Conservation (phyloP, 2,797 vertebrate species). For the Lutjanus campechanus region DNA sequence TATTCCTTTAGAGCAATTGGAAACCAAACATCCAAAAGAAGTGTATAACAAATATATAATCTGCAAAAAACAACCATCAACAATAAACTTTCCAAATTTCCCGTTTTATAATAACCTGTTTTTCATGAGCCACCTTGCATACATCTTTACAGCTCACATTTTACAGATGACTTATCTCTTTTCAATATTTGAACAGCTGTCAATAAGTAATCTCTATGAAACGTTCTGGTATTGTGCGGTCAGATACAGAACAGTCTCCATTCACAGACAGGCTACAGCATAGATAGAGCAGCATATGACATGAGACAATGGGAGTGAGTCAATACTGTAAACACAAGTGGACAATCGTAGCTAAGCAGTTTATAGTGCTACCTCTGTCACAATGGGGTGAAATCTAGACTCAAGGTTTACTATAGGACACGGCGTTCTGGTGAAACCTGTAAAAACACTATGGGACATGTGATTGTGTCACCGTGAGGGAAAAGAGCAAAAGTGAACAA, state of each 20-base stretch:
- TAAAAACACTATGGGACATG: conserved; percentile 27
- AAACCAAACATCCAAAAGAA: neutral
- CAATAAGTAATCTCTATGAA: conserved; percentile 75
- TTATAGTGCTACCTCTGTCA: conserved; percentile 69
- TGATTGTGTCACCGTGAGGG: conserved; percentile 6
- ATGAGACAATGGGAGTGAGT: conserved; percentile 72
- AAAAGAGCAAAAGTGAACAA: conserved; percentile 7
- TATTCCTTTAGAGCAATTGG: neutral
- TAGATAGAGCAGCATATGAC: conserved; percentile 66
- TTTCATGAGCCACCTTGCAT: conserved; percentile 3
- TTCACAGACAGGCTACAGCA: conserved; percentile 62
- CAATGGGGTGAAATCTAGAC: conserved; percentile 81
- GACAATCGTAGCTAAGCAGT: conserved; percentile 71
- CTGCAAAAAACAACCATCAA: neutral
- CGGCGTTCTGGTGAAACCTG: conserved; percentile 54
- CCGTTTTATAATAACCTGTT: neutral
- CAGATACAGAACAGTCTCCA: conserved; percentile 79
- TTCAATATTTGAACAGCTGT: conserved; percentile 77
- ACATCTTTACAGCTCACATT: conserved; percentile 51
- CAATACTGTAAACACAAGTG: conserved; percentile 75
- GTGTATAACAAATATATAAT: neutral
- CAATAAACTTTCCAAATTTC: conserved; percentile 22
- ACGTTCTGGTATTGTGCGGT: conserved; percentile 62
- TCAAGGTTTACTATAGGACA: conserved; percentile 76
- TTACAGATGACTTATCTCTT: conserved; percentile 61